These are phyloP conservation scores for Tadarida brasiliensis DNA, from an alignment of 2,797 vertebrate species.

Conservation along the genomic window DNA sequence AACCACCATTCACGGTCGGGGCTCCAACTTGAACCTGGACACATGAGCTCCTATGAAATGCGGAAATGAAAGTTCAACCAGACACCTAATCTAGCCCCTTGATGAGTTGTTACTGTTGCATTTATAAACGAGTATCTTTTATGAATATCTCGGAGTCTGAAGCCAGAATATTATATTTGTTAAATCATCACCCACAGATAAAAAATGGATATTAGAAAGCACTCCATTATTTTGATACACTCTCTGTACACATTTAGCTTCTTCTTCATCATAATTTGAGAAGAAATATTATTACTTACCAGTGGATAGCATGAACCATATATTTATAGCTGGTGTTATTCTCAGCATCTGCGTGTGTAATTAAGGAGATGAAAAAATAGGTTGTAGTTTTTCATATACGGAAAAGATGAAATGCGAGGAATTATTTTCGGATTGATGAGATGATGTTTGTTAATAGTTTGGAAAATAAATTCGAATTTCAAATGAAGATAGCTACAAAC, in stretches of 20 bases:
- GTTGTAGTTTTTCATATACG: constrained; percentile 76
- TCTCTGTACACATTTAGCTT: constrained; percentile 85
- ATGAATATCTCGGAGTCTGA: constrained; percentile 21
- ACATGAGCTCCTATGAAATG: neutral
- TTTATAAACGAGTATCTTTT: constrained; percentile 60
- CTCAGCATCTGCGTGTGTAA: constrained; percentile 84
- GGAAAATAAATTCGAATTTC: constrained; percentile 70
- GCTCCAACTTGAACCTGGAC: neutral
- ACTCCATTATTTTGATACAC: constrained; percentile 77
- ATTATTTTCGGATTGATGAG: constrained; percentile 73
- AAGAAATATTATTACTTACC: constrained; percentile 83
- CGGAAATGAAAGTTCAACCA: neutral
- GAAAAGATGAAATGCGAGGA: constrained; percentile 77
- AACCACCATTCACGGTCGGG: neutral
- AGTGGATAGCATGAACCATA: constrained; percentile 75
- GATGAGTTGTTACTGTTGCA: neutral
- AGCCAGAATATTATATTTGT: constrained; percentile 82
- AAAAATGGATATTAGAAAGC: constrained; percentile 80
- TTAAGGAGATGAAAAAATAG: constrained; percentile 82
- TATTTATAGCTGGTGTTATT: constrained; percentile 81
- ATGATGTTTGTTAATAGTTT: constrained; percentile 81
- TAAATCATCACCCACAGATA: constrained; percentile 79
- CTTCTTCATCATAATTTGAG: constrained; percentile 84
- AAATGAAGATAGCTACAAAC: constrained; percentile 59
- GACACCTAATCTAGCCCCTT: neutral